phyloP scores from a whole-genome alignment of 2,113 vertebrate genomes.

The Otis tarda region DNA sequence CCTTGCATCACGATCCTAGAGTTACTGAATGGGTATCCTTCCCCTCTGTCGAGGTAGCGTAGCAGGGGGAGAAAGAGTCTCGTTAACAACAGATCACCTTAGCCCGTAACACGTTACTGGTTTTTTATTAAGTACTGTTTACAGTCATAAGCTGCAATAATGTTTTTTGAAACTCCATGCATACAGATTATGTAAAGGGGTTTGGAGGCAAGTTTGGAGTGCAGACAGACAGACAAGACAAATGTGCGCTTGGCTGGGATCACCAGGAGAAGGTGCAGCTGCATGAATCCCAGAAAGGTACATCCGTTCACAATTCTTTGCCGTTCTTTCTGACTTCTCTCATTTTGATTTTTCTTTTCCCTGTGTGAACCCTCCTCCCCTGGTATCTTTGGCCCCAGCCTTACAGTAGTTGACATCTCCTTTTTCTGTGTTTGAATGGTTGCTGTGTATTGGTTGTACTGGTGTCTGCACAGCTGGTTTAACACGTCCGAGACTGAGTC shows the following conservation, averaged over 20 bases:
- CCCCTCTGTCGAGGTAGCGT: neutral
- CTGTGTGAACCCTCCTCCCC: neutral
- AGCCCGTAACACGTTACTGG: neutral
- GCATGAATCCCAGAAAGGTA: slow-evolving; percentile 98
- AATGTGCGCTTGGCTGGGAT: slow-evolving; percentile 95
- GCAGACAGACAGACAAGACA: slow-evolving; percentile 96
- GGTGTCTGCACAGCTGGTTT: neutral
- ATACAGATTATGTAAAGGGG: slow-evolving; percentile 91
- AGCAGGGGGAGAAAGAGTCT: neutral
- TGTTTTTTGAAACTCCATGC: slow-evolving; percentile 34
- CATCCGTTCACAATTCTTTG: neutral
- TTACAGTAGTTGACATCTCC: neutral
- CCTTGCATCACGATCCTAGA: neutral
- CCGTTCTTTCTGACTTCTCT: neutral
- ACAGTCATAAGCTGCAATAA: neutral
- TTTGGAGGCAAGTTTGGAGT: slow-evolving; percentile 98
- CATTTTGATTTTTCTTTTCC: neutral
- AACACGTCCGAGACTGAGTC: neutral
- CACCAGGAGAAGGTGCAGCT: slow-evolving; percentile 96
- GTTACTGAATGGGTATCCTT: neutral
- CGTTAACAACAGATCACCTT: neutral
- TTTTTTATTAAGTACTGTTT: neutral
- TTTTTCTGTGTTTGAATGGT: neutral
- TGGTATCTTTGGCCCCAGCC: neutral
- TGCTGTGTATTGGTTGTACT: neutral